phyloP scores from a whole-genome alignment of 2,113 vertebrate genomes.

The Pipa parva region DNA sequence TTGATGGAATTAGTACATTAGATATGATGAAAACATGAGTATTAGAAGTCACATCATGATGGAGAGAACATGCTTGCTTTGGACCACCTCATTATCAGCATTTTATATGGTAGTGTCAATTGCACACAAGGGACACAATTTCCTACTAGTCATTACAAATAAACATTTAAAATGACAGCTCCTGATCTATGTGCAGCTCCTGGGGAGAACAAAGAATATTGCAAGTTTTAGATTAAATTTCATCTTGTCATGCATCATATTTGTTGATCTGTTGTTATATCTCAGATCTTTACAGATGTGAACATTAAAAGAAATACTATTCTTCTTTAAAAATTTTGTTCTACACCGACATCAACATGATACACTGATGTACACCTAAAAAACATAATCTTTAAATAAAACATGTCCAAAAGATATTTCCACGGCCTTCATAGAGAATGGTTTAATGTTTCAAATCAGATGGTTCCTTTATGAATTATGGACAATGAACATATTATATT shows the following conservation, averaged over 20 bases:
- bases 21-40: conserved; percentile 12
- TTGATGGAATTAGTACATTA: conserved; percentile 23
- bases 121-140: conserved; percentile 12
- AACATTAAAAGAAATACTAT: too few relatives aligned
- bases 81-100: conserved; percentile 24
- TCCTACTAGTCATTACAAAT: conserved; percentile 11
- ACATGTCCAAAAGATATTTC: too few relatives aligned
- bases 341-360: too few relatives aligned
- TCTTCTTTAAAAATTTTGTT: too few relatives aligned
- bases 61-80: conserved; percentile 10
- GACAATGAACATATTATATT: too few relatives aligned
- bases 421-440: too few relatives aligned
- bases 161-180: neutral
- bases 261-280: neutral
- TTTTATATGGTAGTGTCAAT: conserved; percentile 4
- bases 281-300: too few relatives aligned
- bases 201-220: conserved; percentile 18
- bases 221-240: conserved; percentile 5
- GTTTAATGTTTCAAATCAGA: too few relatives aligned
- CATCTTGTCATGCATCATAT: neutral
- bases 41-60: conserved; percentile 28
- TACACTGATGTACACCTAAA: too few relatives aligned
- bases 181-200: neutral
- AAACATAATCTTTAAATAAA: too few relatives aligned
- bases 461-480: too few relatives aligned